Base-by-base conservation (phyloP, 2,888 invertebrate species). In the Aphidoletes aphidimyza region DNA sequence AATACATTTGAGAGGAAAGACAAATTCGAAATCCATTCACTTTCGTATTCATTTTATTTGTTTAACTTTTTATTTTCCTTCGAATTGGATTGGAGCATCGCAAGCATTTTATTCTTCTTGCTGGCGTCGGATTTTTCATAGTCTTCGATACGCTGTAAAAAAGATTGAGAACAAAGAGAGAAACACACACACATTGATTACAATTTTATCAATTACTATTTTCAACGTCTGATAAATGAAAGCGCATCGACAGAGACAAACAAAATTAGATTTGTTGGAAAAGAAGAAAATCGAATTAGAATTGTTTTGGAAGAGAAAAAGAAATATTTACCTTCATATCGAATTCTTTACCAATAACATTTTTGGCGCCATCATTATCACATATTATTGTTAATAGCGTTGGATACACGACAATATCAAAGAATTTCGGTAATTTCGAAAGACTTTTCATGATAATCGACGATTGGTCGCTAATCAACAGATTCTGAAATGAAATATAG, bases 321-420 rank as follows among this genome's bases (percentile, higher is more conserved):
- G 14, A 42, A 9, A 22, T 22, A 22, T 88, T 89, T 87, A 90
- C 90, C 87, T 88, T 87, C 87, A 90, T 86, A 87, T 89, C 89
- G 86, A 90, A 90, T 86, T 90, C 89, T 86, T 88, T 88, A 84
- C 88, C 87, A 86, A 90, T 88, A 86, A 89, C 87, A 88, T 88
- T 88, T 86, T 89, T 88, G 54, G 90, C 90, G 45, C 88, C 86
- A 6, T 88, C 86, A 88, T 90, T 90, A 86, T 89, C 88, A 86
- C 88, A 89, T 86, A 88, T 89, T 85, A 90, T 88, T 34, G 89
- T 89, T 85, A 90, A 88, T 86, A 90, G 86, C 85, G 90, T 89
- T 84, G 90, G 90, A 88, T 90, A 90, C 78, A 90, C 88, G 84
- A 90, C 89, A 85, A 89, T 88, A 87, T 90, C 88, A 37, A 89